Evolutionary conservation across 1,140 invertebrate genomes (phyloP), one percentile per base, ranked within the genome.

Genomic region (Battus philenor): DNA sequence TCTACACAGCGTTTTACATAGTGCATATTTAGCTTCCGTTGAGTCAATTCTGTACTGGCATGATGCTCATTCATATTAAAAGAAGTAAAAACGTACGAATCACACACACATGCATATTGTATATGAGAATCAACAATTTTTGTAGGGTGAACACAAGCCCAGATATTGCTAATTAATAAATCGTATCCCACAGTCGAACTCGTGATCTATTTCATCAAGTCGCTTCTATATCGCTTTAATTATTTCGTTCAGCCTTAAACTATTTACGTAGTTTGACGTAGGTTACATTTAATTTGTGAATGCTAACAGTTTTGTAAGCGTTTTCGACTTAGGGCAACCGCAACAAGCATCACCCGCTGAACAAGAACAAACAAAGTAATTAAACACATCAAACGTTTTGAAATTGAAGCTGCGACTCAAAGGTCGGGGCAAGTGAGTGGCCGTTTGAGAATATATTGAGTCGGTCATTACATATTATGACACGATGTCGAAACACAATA

Each of bases 361-460:
- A 84, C 73, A 77, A 80, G 78, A 83, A 79, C 79, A 75, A 78
- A 81, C 77, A 82, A 84, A 84, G 77, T 81, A 81, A 84, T 84
- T 84, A 84, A 81, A 79, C 80, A 80, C 75, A 84, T 84, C 80
- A 84, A 84, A 84, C 76, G 70, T 58, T 60, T 59, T 48, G 68
- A 80, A 82, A 80, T 82, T 79, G 72, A 69, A 78, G 67, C 68
- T 58, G 49, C 69, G 68, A 69, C 50, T 72, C 71, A 79, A 77
- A 79, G 71, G n/a, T n/a, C 59, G 45, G 44, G 44, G 13, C 36
- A 31, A 47, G 26, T 45, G 43, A 18, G 26, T 43, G 22, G 24
- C 20, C 41, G 26, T 49, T 32, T 44, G 31, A 32, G 38, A 32
- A 46, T 24, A 26, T 38, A n/a, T n/a, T 13, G 34, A 27, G 10